These are phyloP conservation scores for Apantesis nais DNA, from an alignment of 2,888 invertebrate genomes.

Conservation along the genomic window DNA sequence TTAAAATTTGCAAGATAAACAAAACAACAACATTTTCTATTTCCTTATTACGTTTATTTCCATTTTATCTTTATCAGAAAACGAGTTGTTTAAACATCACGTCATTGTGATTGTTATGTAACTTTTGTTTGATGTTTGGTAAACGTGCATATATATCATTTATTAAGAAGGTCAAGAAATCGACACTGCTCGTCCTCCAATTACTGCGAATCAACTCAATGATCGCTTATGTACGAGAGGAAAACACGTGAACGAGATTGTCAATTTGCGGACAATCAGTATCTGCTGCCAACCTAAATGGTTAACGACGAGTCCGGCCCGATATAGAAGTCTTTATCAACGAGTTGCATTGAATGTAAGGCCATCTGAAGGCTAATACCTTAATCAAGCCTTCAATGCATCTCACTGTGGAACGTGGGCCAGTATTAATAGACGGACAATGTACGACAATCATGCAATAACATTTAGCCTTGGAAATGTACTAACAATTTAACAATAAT, in stretches of 20 bases:
- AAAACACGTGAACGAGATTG: slow-evolving; percentile 9
- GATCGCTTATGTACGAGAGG: not conserved
- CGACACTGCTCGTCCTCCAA: not conserved
- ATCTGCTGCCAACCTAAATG: slow-evolving; percentile 16
- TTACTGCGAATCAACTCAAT: not conserved
- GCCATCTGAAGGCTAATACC: slow-evolving; percentile 37
- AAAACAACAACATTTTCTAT: slow-evolving; percentile 6
- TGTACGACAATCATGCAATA: not conserved
- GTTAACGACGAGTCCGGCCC: not conserved
- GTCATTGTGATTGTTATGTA: not conserved
- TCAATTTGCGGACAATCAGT: slow-evolving; percentile 30
- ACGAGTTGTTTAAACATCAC: not conserved
- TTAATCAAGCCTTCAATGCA: slow-evolving; percentile 31
- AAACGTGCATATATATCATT: not conserved
- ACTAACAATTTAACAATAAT: not conserved
- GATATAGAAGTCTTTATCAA: slow-evolving; percentile 6
- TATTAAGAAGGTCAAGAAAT: not conserved
- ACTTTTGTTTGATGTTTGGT: slow-evolving; percentile 1
- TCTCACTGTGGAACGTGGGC: slow-evolving; percentile 10
- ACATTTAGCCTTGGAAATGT: not conserved
- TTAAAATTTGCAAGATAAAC: slow-evolving; percentile 7
- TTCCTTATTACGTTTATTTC: not conserved
- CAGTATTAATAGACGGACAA: slow-evolving; percentile 3
- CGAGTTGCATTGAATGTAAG: slow-evolving; percentile 25
- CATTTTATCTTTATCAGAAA: slow-evolving; percentile 10